Percentiles rank a stretch among this genome's conserved stretches.
phyloP scores from a whole-genome alignment of 2,113 vertebrate genomes.

The Seriola rivoliana region DNA sequence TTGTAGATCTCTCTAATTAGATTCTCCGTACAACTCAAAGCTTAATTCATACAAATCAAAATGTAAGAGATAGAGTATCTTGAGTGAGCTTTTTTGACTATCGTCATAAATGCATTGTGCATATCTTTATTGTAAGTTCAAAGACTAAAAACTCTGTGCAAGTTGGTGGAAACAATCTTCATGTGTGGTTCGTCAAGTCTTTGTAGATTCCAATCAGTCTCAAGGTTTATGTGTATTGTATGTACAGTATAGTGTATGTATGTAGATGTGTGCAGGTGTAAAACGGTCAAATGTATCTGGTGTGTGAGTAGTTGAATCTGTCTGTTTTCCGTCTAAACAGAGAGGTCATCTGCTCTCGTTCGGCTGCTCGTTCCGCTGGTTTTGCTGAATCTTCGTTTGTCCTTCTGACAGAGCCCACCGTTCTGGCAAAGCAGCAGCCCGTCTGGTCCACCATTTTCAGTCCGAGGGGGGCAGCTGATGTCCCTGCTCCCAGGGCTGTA shows the following conservation, averaged over 20 bases:
- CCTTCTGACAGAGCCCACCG: slow-evolving; percentile 76
- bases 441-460: neutral
- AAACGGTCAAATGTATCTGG: neutral
- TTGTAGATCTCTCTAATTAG: too few relatives aligned
- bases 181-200: too few relatives aligned
- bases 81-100: too few relatives aligned
- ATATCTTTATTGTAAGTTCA: too few relatives aligned
- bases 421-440: slow-evolving; percentile 27
- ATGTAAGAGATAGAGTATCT: too few relatives aligned
- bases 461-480: slow-evolving; percentile 52
- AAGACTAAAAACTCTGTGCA: too few relatives aligned
- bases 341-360: slow-evolving; percentile 90
- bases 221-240: too few relatives aligned
- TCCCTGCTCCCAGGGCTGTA: slow-evolving; percentile 72
- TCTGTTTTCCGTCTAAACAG: slow-evolving; percentile 83
- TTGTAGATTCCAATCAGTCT: too few relatives aligned
- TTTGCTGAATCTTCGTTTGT: slow-evolving; percentile 92
- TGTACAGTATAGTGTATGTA: neutral
- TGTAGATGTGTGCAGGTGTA: neutral
- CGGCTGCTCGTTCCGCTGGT: slow-evolving; percentile 91
- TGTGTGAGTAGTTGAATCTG: neutral
- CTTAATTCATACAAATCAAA: too few relatives aligned
- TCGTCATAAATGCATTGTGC: too few relatives aligned
- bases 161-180: too few relatives aligned
- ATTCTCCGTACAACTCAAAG: too few relatives aligned